phyloP scores from a whole-genome alignment of 2,797 vertebrate species.

The Siniperca undulata region DNA sequence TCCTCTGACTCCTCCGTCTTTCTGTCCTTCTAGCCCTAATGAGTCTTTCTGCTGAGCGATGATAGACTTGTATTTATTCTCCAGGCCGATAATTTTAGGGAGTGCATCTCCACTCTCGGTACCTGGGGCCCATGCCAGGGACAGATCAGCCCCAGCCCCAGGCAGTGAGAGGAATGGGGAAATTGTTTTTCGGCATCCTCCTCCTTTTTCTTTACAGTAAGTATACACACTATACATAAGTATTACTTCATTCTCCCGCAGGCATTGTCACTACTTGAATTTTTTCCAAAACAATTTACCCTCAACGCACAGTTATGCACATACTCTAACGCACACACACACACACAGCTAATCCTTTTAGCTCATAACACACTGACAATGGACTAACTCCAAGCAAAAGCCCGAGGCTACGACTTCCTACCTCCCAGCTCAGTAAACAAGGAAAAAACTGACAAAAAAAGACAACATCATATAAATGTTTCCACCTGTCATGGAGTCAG shows the following conservation, averaged over 20 bases:
- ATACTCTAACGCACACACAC: constrained; percentile 14
- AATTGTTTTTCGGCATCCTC: constrained; percentile 56
- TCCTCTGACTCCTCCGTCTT: constrained; percentile 69
- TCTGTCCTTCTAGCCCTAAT: constrained; percentile 88
- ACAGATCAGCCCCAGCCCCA: constrained; percentile 84
- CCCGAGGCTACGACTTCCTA: constrained; percentile 62
- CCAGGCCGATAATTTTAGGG: constrained; percentile 80
- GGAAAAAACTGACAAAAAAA: constrained; percentile 72
- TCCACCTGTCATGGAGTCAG: constrained; percentile 89
- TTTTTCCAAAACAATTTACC: constrained; percentile 52
- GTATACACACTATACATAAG: constrained; percentile 46
- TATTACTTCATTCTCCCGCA: constrained; percentile 60
- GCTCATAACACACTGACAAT: constrained; percentile 62
- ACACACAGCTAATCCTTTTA: constrained; percentile 72
- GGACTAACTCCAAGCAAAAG: constrained; percentile 64
- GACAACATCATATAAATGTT: constrained; percentile 89
- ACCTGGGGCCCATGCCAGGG: constrained; percentile 86
- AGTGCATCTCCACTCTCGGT: constrained; percentile 73
- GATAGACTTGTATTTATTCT: constrained; percentile 89
- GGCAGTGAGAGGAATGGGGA: constrained; percentile 81
- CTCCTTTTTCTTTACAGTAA: constrained; percentile 61
- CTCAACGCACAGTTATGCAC: constrained; percentile 32
- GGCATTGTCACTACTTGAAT: constrained; percentile 58
- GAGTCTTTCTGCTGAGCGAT: constrained; percentile 87
- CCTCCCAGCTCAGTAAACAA: constrained; percentile 80